Conservation (phyloP, 2,113 vertebrate species). For the Serinus canaria region DNA sequence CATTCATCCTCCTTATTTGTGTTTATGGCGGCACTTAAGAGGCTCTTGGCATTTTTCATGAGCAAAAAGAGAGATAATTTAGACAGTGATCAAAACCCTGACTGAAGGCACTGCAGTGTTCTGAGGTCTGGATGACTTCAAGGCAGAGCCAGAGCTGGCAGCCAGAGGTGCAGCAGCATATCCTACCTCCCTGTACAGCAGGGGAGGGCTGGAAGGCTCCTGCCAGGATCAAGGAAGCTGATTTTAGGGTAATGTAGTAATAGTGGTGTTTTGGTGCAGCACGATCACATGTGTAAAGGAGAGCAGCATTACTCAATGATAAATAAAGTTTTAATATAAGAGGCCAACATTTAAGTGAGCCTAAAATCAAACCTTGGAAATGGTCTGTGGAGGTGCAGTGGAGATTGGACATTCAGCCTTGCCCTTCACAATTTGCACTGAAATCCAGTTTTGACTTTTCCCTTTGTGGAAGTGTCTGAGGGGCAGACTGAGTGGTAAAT, state of each 20-base stretch:
- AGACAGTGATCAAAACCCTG: background rate
- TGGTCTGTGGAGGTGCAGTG: background rate
- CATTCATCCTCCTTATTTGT: background rate
- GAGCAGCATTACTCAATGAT: background rate
- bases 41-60: background rate
- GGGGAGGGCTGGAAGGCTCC: background rate
- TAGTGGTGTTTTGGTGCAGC: background rate
- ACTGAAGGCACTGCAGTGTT: background rate
- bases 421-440: background rate
- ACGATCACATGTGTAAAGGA: background rate
- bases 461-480: background rate
- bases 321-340: background rate
- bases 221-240: background rate
- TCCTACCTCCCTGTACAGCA: background rate
- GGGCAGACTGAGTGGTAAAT: background rate
- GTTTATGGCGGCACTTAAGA: background rate
- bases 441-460: background rate
- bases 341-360: background rate
- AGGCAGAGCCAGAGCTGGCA: background rate
- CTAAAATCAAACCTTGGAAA: background rate
- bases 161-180: accelerated
- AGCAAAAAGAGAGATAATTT: background rate
- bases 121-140: background rate
- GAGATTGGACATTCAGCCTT: background rate
- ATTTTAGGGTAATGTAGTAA: background rate